Evolutionary conservation across 2,888 invertebrate genomes (phyloP).

Genomic region (Drosophila differens): DNA sequence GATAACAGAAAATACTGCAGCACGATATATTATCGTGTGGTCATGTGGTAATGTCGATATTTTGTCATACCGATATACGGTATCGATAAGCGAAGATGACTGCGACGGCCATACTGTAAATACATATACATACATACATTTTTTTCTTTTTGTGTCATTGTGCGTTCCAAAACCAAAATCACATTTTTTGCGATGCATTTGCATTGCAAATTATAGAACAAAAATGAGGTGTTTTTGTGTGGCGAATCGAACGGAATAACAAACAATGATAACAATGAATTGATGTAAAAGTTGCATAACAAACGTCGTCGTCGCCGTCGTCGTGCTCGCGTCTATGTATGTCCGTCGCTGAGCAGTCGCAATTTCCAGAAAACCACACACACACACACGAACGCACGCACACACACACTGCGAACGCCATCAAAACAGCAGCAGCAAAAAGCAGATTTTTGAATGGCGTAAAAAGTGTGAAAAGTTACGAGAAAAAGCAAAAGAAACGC

Average conservation of each 20-base stretch:
- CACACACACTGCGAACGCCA: constrained; percentile 45
- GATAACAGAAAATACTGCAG: constrained; percentile 2
- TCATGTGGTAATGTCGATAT: constrained; percentile 22
- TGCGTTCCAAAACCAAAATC: constrained; percentile 70
- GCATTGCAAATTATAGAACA: constrained; percentile 64
- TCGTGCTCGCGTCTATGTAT: constrained; percentile 66
- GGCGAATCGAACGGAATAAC: constrained; percentile 40
- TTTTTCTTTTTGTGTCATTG: constrained; percentile 76
- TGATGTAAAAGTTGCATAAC: constrained; percentile 75
- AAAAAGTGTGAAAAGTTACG: constrained; percentile 55
- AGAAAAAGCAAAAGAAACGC: constrained; percentile 26
- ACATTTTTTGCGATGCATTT: constrained; percentile 70
- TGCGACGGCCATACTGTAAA: constrained; percentile 64
- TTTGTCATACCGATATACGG: constrained; percentile 20
- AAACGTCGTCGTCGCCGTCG: constrained; percentile 59
- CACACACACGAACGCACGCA: constrained; percentile 39
- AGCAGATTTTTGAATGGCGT: constrained; percentile 51
- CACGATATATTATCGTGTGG: background rate
- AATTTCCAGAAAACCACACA: constrained; percentile 77
- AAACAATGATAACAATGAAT: constrained; percentile 69
- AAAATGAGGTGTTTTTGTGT: constrained; percentile 62
- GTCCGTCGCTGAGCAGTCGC: constrained; percentile 62
- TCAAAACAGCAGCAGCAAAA: constrained; percentile 62
- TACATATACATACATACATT: constrained; percentile 69
- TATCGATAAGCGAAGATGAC: constrained; percentile 47